Evolutionary conservation across 2,888 invertebrate genomes (phyloP), one percentile per base, ranked within the genome.

Genomic region (Empis stercorea): DNA sequence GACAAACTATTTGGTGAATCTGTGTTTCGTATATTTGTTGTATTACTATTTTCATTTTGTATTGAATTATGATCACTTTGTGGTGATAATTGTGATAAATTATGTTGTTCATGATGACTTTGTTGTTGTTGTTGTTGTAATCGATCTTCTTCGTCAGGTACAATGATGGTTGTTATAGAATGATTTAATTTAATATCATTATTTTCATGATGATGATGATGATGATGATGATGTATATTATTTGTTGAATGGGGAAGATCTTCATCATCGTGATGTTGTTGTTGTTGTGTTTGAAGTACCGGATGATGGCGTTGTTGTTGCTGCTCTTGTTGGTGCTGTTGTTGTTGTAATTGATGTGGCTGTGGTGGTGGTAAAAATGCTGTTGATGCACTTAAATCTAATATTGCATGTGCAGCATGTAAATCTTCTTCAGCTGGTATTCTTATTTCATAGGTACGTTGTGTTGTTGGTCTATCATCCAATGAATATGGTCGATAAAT

Each of bases 401-500:
- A 76, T 57, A 92, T 89, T 14, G 91, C 88, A 63, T 88, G 88
- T 3, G 88, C 89, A 15, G 88, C 88, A 57, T 86, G 86, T 44
- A 89, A 73, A 60, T 89, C 88, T 64, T 88, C 88, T 62, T 86
- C 85, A 30, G 84, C 81, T 3, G 80, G 76, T 54, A 76, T 76
- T 45, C 79, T 71, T 46, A 76, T 73, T 48, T 71, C 71, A 42
- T 64, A 65, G 34, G 75, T 72, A 48, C 76, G 74, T 44, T 60
- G 64, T 30, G 62, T 58, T 27, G 60, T 67, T 15, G 77, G 76
- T 60, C 79, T 79, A 58, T 82, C 80, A 52, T 80, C 84, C 54
- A 85, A 71, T 53, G 87, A 88, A 70, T 91, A 91, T 1, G 91
- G 91, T 52, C 89, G 76, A 68, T 89, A 91, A 59, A 91, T 87